Conservation (phyloP, 37 sponge, comb jelly and placozoan genomes). For the Halisarca cf. caerulea region DNA sequence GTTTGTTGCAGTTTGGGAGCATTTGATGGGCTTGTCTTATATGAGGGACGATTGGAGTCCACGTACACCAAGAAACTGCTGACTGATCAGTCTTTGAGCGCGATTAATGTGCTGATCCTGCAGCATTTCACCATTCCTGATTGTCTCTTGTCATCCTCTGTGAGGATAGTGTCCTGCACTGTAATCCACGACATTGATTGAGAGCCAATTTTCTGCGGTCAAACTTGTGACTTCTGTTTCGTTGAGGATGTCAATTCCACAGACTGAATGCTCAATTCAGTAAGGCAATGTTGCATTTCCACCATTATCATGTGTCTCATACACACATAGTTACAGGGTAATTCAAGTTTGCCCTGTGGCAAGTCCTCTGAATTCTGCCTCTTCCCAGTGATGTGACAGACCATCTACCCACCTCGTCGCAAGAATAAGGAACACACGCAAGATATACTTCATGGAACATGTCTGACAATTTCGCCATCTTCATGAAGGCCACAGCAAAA, state of each 20-base stretch:
- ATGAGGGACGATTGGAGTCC: constrained; percentile 18
- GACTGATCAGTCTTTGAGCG: constrained; percentile 5
- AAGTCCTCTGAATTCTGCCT: no score
- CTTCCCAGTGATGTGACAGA: no score
- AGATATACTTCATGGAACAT: no score
- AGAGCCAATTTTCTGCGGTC: neutral
- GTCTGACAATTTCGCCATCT: no score
- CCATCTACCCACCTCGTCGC: no score
- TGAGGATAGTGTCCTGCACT: constrained; percentile 19
- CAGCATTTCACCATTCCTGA: neutral
- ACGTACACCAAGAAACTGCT: constrained; percentile 8
- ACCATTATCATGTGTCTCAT: no score
- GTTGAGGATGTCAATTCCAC: neutral
- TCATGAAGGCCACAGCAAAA: no score
- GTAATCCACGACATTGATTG: neutral
- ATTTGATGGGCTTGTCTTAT: constrained; percentile 12
- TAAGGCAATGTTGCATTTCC: neutral
- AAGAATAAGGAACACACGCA: no score
- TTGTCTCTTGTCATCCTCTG: constrained; percentile 25
- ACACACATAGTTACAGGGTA: no score
- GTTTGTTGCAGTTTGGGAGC: neutral
- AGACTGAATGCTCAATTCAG: neutral
- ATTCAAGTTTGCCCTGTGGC: no score
- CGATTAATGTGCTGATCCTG: neutral
- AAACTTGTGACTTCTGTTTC: constrained; percentile 5